A percentile compares a stretch with the other conserved stretches of the same genome.
Evolutionary conservation across 2,888 invertebrate genomes (phyloP).

Genomic region (Sesia bembeciformis): DNA sequence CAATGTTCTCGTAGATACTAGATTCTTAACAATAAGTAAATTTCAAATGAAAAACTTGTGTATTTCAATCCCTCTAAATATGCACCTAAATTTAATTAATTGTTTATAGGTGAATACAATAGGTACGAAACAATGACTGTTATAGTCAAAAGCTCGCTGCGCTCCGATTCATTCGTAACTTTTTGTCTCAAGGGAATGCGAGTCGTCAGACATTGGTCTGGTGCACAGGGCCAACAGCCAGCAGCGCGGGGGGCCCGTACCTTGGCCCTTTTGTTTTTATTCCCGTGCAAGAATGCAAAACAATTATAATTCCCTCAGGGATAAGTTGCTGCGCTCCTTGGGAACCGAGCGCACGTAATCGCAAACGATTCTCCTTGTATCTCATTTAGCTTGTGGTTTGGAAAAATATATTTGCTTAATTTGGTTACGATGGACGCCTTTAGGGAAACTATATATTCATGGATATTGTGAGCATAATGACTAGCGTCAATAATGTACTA

Average conservation of each 20-base stretch:
- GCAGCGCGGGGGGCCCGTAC: conserved; percentile 59
- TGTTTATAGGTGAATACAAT: not conserved
- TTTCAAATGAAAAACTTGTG: too few relatives aligned
- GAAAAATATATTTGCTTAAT: conserved; percentile 46
- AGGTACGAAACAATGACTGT: not conserved
- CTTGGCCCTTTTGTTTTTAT: conserved; percentile 68
- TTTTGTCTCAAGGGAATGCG: conserved; percentile 67
- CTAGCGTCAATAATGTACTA: not conserved
- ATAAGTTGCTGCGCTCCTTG: conserved; percentile 55
- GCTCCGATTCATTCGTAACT: conserved; percentile 58
- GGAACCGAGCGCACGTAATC: conserved; percentile 54
- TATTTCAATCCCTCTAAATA: too few relatives aligned
- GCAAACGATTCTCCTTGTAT: conserved; percentile 46
- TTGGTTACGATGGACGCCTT: conserved; percentile 31
- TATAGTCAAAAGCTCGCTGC: conserved; percentile 4
- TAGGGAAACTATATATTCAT: not conserved
- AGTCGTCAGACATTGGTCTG: conserved; percentile 49
- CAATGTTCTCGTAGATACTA: too few relatives aligned
- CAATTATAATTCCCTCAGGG: conserved; percentile 70
- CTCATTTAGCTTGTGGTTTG: conserved; percentile 55
- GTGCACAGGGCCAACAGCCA: conserved; percentile 38
- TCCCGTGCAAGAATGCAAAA: conserved; percentile 72
- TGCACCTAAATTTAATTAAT: too few relatives aligned
- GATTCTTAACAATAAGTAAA: too few relatives aligned
- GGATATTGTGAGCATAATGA: not conserved